Conservation (phyloP, 1,140 invertebrate genomes). For the Drosophila burlai region DNA sequence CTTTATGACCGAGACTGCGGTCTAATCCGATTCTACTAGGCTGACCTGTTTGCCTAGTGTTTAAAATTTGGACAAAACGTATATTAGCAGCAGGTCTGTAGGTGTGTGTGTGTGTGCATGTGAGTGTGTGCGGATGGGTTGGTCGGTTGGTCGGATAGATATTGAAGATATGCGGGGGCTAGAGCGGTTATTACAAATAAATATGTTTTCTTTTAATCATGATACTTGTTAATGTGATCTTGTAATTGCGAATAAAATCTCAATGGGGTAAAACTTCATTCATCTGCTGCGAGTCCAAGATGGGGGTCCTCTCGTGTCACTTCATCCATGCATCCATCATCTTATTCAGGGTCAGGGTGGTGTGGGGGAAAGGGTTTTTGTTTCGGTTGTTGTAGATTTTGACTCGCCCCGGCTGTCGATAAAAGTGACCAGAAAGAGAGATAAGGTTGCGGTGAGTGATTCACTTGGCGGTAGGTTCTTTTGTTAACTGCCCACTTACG, state of each 20-base stretch:
- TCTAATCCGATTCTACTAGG: constrained; percentile 45
- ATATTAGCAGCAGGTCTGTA: constrained; percentile 49
- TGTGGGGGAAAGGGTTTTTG: not conserved
- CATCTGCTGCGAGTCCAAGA: constrained; percentile 43
- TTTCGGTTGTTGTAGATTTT: constrained; percentile 47
- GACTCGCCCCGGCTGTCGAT: constrained; percentile 61
- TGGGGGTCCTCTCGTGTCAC: constrained; percentile 17
- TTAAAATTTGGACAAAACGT: constrained; percentile 70
- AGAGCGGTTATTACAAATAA: constrained; percentile 44
- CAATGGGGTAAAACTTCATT: constrained; percentile 59
- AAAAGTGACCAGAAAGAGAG: constrained; percentile 63
- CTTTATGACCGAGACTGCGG: constrained; percentile 52
- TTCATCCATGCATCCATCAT: constrained; percentile 29
- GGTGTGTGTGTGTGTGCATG: constrained; percentile 4
- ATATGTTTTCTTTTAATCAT: constrained; percentile 64
- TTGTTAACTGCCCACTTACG: constrained; percentile 56
- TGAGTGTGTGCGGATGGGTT: constrained; percentile 23
- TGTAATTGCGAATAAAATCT: constrained; percentile 71
- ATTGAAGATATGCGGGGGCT: constrained; percentile 35
- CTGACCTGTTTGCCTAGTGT: constrained; percentile 66
- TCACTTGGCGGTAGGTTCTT: constrained; percentile 23
- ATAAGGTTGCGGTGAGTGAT: constrained; percentile 54
- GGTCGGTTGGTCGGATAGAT: constrained; percentile 17
- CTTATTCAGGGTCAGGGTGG: not conserved
- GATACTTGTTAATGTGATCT: constrained; percentile 47